Evolutionary conservation across 2,888 invertebrate species (phyloP), one percentile per base, ranked within the genome.

Genomic region (Yponomeuta malinellus): DNA sequence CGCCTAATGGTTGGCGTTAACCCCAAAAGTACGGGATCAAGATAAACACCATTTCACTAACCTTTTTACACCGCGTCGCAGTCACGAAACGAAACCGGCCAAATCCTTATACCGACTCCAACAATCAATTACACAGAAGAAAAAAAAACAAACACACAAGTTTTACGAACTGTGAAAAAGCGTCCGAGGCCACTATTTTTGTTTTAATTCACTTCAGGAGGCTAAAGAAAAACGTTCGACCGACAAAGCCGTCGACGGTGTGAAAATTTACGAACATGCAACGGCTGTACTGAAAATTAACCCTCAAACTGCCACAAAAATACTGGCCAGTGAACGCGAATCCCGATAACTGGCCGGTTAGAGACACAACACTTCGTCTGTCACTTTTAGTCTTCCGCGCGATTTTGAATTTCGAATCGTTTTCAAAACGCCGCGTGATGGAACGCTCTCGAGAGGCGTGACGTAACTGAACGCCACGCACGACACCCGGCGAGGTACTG

Each of bases 401-500:
- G 9, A 37, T 31, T 83, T 83, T 84, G 81, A 78, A 79, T 80
- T 84, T 83, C 72, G 73, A 80, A 81, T 81, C 48, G 37, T 68
- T 68, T 81, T 78, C 74, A 75, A 75, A 77, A 81, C 77, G 81
- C 77, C 83, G 83, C 78, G 77, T 74, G 74, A 72, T 70, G 69
- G 12, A 23, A 43, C 43, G 48, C 68, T 31, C 29, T 43, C 63
- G 52, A 33, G 52, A 29, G 70, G 72, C 71, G 71, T 69, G 74
- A 71, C 72, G 72, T 72, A 72, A 74, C 74, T 74, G 76, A 71
- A 70, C 73, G 70, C 72, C 69, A 65, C 73, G 73, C 76, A 74
- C 79, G 75, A 81, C 80, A 78, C 78, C 81, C 81, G 78, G 85
- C 83, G 82, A 82, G 81, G 81, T 81, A 90, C 90, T 90, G 89